phyloP scores from a whole-genome alignment of 2,113 vertebrate species.

The Cochlearius cochlearius region DNA sequence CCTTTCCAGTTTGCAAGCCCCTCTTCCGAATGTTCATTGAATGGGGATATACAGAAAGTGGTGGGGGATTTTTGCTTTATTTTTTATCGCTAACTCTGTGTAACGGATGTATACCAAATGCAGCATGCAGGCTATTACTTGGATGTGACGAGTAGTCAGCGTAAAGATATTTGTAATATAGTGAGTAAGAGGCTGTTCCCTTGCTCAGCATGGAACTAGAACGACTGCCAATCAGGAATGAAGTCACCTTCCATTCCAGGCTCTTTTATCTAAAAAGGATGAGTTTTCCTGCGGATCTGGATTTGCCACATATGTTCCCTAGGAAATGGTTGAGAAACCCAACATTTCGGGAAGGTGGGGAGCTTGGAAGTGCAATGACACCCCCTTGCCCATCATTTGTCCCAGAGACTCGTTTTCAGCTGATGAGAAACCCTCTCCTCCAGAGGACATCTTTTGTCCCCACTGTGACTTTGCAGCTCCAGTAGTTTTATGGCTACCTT shows the following conservation, averaged over 20 bases:
- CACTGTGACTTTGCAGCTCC: background rate
- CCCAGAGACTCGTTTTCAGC: background rate
- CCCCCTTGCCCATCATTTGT: accelerated
- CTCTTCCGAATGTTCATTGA: background rate
- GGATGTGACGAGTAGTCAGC: background rate
- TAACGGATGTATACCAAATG: background rate
- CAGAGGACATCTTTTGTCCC: background rate
- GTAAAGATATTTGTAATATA: background rate
- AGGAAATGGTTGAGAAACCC: background rate
- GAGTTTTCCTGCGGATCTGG: background rate
- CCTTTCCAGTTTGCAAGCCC: background rate
- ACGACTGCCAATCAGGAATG: background rate
- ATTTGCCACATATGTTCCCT: background rate
- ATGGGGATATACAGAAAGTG: accelerated
- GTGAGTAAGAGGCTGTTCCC: background rate
- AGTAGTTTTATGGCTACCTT: background rate
- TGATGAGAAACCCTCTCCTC: background rate
- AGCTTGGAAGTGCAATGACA: background rate
- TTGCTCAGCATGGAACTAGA: constrained; percentile 18
- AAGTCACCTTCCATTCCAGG: constrained; percentile 50
- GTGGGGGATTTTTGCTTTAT: background rate
- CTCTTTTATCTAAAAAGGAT: background rate
- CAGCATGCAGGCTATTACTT: background rate
- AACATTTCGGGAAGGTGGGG: background rate
- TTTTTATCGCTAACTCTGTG: background rate